Conservation (phyloP, 2,113 vertebrate species). For the Ifrita kowaldi region DNA sequence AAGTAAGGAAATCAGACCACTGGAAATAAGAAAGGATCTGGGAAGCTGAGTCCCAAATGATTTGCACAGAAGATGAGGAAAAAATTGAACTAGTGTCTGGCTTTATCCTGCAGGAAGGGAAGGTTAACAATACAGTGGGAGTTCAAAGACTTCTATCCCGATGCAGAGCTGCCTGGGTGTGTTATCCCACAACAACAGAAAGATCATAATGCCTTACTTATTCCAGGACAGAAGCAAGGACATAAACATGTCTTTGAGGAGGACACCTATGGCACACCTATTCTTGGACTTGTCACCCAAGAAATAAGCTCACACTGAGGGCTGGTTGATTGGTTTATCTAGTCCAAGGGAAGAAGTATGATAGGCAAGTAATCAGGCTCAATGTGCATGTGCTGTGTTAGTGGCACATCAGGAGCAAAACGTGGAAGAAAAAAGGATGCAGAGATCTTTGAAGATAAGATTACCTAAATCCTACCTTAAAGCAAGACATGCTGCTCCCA, state of each 20-base stretch:
- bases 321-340: not conserved
- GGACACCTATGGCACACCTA: not conserved
- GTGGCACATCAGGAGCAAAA: not conserved
- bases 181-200: not conserved
- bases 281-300: not conserved
- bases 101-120: not conserved
- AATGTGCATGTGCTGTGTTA: not conserved
- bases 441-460: not conserved
- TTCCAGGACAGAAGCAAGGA: not conserved
- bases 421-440: not conserved
- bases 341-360: not conserved
- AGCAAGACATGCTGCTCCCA: not conserved
- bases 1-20: not conserved
- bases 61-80: not conserved
- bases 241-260: not conserved
- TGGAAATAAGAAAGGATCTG: not conserved
- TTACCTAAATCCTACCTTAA: not conserved
- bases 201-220: not conserved
- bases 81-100: not conserved
- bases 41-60: not conserved
- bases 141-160: not conserved
- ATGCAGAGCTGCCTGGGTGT: not conserved
- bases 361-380: not conserved
- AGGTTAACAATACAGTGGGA: not conserved
- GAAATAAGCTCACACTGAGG: not conserved